Base-by-base conservation (phyloP, 2,797 vertebrate genomes). In the Agapornis canus region DNA sequence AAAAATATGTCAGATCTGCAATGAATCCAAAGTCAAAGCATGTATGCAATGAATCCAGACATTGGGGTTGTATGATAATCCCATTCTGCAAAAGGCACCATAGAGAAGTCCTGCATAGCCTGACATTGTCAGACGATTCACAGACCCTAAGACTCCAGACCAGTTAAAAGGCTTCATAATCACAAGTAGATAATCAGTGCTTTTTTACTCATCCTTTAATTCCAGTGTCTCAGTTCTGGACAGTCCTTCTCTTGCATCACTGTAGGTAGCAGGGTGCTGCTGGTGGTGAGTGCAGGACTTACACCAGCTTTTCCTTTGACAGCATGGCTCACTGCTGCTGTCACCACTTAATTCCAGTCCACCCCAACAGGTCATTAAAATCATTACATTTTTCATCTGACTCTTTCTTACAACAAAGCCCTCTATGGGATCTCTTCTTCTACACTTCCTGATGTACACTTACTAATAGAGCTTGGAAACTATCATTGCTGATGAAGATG, bases 301-400 rank as follows among this genome's bases (percentile, higher is more conserved):
- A 11, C 8, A 65, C 9, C 10, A 29, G 42, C 54, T 45, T 31
- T 52, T 75, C 13, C 5, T 60, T 5, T 6, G 1, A 5, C 3
- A 0, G 1, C 17, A 5, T 3, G 13, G 9, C 45, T 73, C 37
- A 43, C 40, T 0, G 1, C 40, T 68, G 22, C 65, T 71, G 18
- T 42, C 70, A 42, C 13, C n/a, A 11, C 31, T 43, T 43, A 35
- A 52, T 71, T 78, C 25, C 6, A 3, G 14, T 35, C 37, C 12
- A 22, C 45, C 26, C 29, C 26, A 13, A 27, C 32, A 68, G 25
- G 13, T 81, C 63, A 45, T 52, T 82, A 69, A 82, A 81, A 42
- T 35, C 3, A 39, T 25, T 29, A 13, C 2, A 17, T 54, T 81
- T 45, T 75, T 82, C 8, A 35, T 60, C 39, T 72, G n/a, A 19